Evolutionary conservation across 2,797 vertebrate species (phyloP), one percentile per base, ranked within the genome.

Genomic region (Varecia variegata): DNA sequence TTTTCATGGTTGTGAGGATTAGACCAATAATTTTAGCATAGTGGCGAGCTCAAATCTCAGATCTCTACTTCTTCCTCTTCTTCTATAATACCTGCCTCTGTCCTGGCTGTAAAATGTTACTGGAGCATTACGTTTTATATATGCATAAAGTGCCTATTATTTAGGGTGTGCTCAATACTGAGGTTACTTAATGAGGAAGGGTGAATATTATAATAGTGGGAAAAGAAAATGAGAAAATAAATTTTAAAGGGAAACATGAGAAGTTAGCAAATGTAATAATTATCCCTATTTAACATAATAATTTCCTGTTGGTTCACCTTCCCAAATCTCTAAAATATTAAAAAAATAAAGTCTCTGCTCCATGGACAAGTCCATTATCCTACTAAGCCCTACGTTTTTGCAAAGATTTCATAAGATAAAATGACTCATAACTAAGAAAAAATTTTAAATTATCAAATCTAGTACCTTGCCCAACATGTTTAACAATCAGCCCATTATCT

Each of bases 181-280:
- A 92, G 7, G 21, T 45, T 56, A 68, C 54, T 60, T 20, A 84
- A 56, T 58, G 82, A 25, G 5, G n/a, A 88, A 56, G 5, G 4
- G 2, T 52, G 23, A 60, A 88, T 82, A 27, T 8, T 81, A 52
- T 15, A 73, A 38, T 40, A 30, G 0, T 79, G 20, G 43, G 17
- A 58, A 80, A 85, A n/a, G 50, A 58, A 93, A 71, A 32, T 79
- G 56, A 82, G 11, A 43, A 73, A 80, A 52, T 65, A 50, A 73
- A 94, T n/a, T 52, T 82, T 89, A 87, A 90, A 83, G 5, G 6
- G 45, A 81, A 65, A 79, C 3, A 68, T 79, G 40, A 92, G 4
- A 96, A 92, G 10, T 71, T 95, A 62, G 27, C 52, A 93, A 86
- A 82, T 86, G 47, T n/a, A 60, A 54, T 85, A 23, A 89, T 74